These are phyloP conservation scores for Ophraella communa DNA, from an alignment of 2,888 invertebrate species.

Conservation along the genomic window DNA sequence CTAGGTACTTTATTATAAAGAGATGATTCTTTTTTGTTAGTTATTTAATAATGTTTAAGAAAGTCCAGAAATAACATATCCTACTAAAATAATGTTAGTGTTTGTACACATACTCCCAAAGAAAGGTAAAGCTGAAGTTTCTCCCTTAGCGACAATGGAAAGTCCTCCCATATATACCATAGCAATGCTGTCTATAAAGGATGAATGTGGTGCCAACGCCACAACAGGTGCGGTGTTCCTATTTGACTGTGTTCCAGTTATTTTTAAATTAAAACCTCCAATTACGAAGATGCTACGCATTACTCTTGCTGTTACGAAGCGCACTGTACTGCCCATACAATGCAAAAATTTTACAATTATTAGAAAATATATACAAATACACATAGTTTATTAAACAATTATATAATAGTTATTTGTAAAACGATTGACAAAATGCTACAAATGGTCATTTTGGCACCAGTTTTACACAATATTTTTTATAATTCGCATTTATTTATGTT, in stretches of 20 bases:
- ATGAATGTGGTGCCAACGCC: constrained; percentile 89
- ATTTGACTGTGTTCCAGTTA: constrained; percentile 71
- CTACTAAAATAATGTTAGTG: constrained; percentile 22
- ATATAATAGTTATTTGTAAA: too few species aligned
- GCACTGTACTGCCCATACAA: constrained; percentile 57
- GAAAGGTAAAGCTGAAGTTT: constrained; percentile 80
- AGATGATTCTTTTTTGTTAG: too few species aligned
- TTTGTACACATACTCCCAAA: constrained; percentile 79
- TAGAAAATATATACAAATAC: background rate
- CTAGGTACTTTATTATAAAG: too few species aligned
- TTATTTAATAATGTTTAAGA: background rate
- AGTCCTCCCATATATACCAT: constrained; percentile 84
- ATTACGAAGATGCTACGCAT: constrained; percentile 79
- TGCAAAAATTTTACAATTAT: constrained; percentile 12
- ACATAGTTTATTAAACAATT: too few species aligned
- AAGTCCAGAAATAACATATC: background rate
- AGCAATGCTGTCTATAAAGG: constrained; percentile 87
- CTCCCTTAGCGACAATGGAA: constrained; percentile 88
- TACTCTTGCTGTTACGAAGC: constrained; percentile 62
- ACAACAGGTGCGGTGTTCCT: constrained; percentile 79
- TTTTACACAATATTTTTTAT: too few species aligned
- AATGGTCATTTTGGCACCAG: too few species aligned
- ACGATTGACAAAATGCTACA: too few species aligned
- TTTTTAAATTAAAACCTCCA: constrained; percentile 83
- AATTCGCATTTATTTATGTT: too few species aligned